Percentiles rank a stretch among this genome's conserved stretches.
Conservation (phyloP, 2,113 vertebrate species). For the Zosterops hypoxanthus region DNA sequence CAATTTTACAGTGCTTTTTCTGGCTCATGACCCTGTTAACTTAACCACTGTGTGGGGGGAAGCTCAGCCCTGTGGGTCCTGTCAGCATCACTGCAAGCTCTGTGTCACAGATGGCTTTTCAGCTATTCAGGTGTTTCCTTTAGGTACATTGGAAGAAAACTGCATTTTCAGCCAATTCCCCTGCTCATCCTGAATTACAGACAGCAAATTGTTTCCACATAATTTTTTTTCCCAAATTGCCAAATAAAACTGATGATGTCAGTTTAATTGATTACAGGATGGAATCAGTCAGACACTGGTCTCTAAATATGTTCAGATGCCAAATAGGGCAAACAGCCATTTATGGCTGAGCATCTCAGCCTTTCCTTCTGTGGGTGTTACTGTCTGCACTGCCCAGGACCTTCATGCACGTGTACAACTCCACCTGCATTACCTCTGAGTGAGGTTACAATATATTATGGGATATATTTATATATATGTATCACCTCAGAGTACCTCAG, state of each 20-base stretch:
- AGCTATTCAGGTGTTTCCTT: not conserved
- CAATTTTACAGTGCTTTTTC: not conserved
- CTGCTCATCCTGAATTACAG: not conserved
- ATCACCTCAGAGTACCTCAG: not conserved
- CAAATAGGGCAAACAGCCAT: not conserved
- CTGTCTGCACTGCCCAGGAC: not conserved
- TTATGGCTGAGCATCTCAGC: not conserved
- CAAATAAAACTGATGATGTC: not conserved
- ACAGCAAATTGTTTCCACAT: not conserved
- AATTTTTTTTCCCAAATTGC: not conserved
- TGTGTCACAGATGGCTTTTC: not conserved
- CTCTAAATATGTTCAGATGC: not conserved
- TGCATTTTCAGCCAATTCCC: not conserved
- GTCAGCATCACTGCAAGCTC: not conserved
- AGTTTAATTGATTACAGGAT: not conserved
- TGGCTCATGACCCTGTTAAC: not conserved
- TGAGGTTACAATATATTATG: not conserved
- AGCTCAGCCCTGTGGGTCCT: not conserved
- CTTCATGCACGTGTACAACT: not conserved
- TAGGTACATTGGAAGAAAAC: not conserved
- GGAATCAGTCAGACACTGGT: not conserved
- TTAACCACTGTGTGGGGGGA: accelerated
- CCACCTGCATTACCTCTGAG: not conserved
- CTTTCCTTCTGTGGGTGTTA: not conserved
- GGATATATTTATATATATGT: not conserved